Base-by-base conservation (phyloP, 92 coral and sea anemone species). In the Scolanthus callimorphus region DNA sequence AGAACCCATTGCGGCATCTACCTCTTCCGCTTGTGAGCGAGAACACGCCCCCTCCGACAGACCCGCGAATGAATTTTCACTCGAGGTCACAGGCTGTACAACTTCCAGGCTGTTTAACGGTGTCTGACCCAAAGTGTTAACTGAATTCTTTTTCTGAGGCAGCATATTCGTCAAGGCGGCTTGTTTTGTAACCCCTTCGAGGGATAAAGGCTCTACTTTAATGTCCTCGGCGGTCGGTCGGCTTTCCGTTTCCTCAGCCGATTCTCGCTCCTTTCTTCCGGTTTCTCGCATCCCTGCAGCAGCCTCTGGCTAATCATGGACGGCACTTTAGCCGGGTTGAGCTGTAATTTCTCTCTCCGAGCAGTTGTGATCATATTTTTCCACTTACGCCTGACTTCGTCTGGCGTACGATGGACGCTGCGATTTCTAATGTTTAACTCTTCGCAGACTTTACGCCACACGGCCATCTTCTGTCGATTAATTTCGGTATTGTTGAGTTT, bases 331-430 rank as follows among this genome's bases (percentile, higher is more conserved):
- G 65, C 39, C 3, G 80, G 51, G 57, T 73, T 73, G 3, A 31
- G 51, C 11, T 62, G 57, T 11, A 57, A 25, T 3, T 74, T 54
- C 57, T 86, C 89, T 39, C 72, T 81, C 68, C 79, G 77, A 6
- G 95, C 95, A 17, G 73, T 65, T 2, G 84, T 64, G 20, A 86
- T 89, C 95, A 86, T 86, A 48, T 86, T 86, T 65, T 86, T 86
- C 95, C 95, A 86, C 39, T 84, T 76, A 57, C 83, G 63, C 39
- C 86, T 65, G 6, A 86, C 81, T 38, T 86, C 95, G 55, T 86
- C 80, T n/a, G 77, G 84, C 1, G 90, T 86, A 39, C 95, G 44
- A 27, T 60, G 39, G 20, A 78, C 87, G 20, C 60, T 51, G 20
- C 81, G 74, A 60, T 86, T 86, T 60, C 63, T 76, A 20, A 52